These are phyloP conservation scores for Tetragonisca angustula DNA, from an alignment of 2,888 invertebrate genomes.

Conservation along the genomic window DNA sequence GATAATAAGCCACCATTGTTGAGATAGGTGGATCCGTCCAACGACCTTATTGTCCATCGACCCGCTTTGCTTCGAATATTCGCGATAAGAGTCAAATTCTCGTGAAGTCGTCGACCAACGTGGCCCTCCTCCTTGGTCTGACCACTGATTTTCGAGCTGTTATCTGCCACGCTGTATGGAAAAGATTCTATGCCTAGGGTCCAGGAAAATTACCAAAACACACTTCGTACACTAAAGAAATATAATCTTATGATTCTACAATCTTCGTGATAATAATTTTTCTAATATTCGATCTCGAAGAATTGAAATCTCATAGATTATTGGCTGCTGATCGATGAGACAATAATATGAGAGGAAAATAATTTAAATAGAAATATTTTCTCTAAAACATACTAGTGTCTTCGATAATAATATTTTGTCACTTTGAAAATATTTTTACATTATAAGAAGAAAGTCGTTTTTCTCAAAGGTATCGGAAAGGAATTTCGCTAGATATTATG, in stretches of 20 bases:
- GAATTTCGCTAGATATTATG: neutral
- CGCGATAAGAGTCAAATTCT: slow-evolving; percentile 73
- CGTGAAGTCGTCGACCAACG: slow-evolving; percentile 47
- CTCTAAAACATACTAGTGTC: no score
- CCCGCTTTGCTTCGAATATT: slow-evolving; percentile 71
- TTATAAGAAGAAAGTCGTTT: neutral
- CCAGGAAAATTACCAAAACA: neutral
- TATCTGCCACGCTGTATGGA: neutral
- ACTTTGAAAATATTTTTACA: neutral
- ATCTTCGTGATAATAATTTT: neutral
- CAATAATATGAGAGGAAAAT: no score
- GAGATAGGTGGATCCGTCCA: slow-evolving; percentile 73
- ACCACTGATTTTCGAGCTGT: slow-evolving; percentile 22
- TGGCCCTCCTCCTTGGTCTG: slow-evolving; percentile 12
- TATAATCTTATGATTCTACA: no score
- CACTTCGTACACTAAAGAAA: no score
- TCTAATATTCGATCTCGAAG: neutral
- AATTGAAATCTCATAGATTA: neutral
- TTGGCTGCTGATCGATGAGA: neutral
- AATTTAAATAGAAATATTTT: no score
- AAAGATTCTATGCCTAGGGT: neutral
- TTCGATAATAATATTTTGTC: neutral
- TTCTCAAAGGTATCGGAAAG: neutral
- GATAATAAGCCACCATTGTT: slow-evolving; percentile 83
- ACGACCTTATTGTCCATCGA: slow-evolving; percentile 76